A percentile compares a stretch with the other conserved stretches of the same genome.
These are phyloP conservation scores for Stenoptilia bipunctidactyla DNA, from an alignment of 2,888 invertebrate genomes.

Conservation along the genomic window DNA sequence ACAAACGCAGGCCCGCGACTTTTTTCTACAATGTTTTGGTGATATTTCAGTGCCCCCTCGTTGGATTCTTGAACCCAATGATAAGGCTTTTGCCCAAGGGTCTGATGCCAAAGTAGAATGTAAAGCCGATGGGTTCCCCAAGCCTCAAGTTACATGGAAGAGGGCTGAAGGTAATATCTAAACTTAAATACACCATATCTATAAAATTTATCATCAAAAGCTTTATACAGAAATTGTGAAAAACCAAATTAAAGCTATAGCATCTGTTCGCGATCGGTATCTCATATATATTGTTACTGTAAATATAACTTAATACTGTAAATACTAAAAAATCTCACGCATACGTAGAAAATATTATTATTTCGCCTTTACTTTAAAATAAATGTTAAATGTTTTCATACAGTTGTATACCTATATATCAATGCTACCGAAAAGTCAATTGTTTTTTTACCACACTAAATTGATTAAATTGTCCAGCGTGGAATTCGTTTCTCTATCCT, in stretches of 20 bases:
- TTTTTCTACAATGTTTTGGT: slow-evolving; percentile 19
- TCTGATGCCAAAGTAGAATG: slow-evolving; percentile 95
- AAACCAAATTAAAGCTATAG: not conserved
- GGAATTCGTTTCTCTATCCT: too few relatives aligned
- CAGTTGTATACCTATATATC: too few relatives aligned
- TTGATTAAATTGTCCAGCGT: too few relatives aligned
- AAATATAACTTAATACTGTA: too few relatives aligned
- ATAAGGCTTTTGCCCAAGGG: slow-evolving; percentile 95
- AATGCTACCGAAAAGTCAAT: too few relatives aligned
- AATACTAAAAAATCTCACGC: too few relatives aligned
- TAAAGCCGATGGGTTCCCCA: slow-evolving; percentile 96
- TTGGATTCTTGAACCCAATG: slow-evolving; percentile 95
- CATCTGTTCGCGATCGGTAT: too few relatives aligned
- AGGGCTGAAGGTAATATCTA: slow-evolving; percentile 94
- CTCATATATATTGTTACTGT: too few relatives aligned
- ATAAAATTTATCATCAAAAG: not conserved
- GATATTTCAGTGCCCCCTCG: slow-evolving; percentile 89
- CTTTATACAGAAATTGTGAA: not conserved
- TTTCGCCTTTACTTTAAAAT: too few relatives aligned
- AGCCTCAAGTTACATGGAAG: slow-evolving; percentile 95
- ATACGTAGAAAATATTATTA: too few relatives aligned
- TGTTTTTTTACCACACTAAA: too few relatives aligned
- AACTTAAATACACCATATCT: slow-evolving; percentile 13
- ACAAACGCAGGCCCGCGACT: slow-evolving; percentile 6
- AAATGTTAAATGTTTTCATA: too few relatives aligned